Percentiles rank a stretch among this genome's conserved stretches.
Conservation (phyloP, 2,113 vertebrate genomes). For the Corythornis cristatus region DNA sequence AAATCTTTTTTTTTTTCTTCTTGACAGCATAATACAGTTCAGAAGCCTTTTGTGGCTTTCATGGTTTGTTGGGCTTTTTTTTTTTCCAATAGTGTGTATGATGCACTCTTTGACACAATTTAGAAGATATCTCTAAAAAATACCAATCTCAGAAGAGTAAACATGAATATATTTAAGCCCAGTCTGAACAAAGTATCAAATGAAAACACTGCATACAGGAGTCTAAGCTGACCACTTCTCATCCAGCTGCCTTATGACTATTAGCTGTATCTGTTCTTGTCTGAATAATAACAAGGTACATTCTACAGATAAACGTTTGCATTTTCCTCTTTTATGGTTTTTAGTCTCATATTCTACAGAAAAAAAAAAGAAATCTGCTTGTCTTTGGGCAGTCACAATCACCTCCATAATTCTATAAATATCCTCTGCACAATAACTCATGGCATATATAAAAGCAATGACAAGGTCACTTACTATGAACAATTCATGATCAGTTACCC, state of each 20-base stretch:
- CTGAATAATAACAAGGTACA: background rate
- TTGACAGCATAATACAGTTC: background rate
- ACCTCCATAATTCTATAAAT: conserved; percentile 71
- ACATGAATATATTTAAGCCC: background rate
- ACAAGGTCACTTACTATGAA: conserved; percentile 74
- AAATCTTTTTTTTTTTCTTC: background rate
- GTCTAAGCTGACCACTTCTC: background rate
- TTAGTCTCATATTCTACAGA: background rate
- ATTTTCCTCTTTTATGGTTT: background rate
- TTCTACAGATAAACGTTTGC: background rate
- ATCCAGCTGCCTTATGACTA: background rate
- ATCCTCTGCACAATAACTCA: conserved; percentile 63
- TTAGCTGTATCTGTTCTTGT: background rate
- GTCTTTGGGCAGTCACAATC: conserved; percentile 57
- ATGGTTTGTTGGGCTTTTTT: background rate
- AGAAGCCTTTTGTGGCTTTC: background rate
- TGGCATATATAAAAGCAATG: conserved; percentile 62
- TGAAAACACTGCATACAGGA: background rate
- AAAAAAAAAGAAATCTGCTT: background rate
- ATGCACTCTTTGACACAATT: background rate
- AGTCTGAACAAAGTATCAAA: background rate
- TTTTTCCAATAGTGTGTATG: background rate
- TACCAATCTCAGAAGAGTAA: background rate
- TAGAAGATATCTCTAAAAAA: background rate
- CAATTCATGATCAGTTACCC: conserved; percentile 71